Conservation (phyloP, 2,888 invertebrate genomes). For the Ditula angustiorana region DNA sequence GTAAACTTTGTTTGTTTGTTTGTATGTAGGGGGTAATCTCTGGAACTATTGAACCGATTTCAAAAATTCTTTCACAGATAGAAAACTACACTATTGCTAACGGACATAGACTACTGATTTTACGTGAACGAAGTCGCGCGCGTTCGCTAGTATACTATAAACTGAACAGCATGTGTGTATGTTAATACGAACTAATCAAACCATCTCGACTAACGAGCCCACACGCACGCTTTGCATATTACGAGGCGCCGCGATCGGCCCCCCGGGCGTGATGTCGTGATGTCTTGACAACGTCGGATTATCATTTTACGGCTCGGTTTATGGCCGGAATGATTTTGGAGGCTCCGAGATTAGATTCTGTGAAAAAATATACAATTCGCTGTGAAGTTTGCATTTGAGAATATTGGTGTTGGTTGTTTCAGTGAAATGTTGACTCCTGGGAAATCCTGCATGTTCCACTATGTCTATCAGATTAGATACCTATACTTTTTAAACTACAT, state of each 20-base stretch:
- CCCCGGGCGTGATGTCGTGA: neutral
- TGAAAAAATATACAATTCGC: neutral
- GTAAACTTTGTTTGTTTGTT: no score
- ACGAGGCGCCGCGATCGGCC: conserved; percentile 5
- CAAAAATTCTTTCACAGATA: no score
- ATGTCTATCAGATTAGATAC: no score
- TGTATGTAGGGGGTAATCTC: no score
- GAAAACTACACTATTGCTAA: no score
- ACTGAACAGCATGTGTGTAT: neutral
- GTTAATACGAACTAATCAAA: conserved; percentile 18
- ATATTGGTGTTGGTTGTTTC: no score
- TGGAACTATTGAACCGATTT: no score
- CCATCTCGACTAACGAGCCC: neutral
- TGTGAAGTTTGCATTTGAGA: no score
- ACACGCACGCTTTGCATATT: conserved; percentile 14
- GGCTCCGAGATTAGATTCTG: neutral
- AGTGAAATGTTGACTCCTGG: neutral
- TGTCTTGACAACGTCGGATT: conserved; percentile 10
- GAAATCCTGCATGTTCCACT: neutral
- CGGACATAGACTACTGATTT: no score
- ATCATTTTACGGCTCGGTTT: conserved; percentile 21
- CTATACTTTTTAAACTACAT: no score
- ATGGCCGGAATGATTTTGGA: conserved; percentile 12
- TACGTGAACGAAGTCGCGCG: no score
- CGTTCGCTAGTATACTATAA: no score